Conservation (phyloP, 2,888 invertebrate genomes). For the Gryllus longicercus region DNA sequence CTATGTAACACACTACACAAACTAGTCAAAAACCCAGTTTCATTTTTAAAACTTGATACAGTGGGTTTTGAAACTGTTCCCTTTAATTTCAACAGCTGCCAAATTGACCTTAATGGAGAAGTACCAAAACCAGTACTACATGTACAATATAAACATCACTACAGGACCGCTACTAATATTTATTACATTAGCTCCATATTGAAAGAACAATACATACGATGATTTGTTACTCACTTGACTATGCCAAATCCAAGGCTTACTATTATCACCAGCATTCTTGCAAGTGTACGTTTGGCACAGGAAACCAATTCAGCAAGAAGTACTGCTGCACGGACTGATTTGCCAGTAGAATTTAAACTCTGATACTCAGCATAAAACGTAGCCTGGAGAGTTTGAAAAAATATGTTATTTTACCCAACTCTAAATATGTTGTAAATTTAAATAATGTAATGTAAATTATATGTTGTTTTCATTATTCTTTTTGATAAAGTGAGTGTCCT, state of each 20-base stretch:
- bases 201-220: background rate
- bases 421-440: too few species aligned
- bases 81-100: too few species aligned
- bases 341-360: constrained; percentile 66
- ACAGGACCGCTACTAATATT: too few species aligned
- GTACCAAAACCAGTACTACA: too few species aligned
- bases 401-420: too few species aligned
- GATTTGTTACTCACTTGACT: constrained; percentile 69
- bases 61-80: too few species aligned
- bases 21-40: background rate
- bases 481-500: too few species aligned
- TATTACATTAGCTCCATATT: too few species aligned
- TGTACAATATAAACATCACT: too few species aligned
- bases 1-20: background rate
- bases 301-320: constrained; percentile 88
- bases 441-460: too few species aligned
- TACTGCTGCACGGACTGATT: constrained; percentile 63
- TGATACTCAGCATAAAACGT: constrained; percentile 88
- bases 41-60: background rate
- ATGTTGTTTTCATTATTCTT: too few species aligned
- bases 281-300: constrained; percentile 84
- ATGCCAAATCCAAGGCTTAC: constrained; percentile 94
- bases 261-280: constrained; percentile 90
- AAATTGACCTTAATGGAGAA: too few species aligned
- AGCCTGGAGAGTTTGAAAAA: constrained; percentile 51